These are phyloP conservation scores for Procambarus virginalis DNA, from an alignment of 1,140 invertebrate genomes.

Conservation along the genomic window DNA sequence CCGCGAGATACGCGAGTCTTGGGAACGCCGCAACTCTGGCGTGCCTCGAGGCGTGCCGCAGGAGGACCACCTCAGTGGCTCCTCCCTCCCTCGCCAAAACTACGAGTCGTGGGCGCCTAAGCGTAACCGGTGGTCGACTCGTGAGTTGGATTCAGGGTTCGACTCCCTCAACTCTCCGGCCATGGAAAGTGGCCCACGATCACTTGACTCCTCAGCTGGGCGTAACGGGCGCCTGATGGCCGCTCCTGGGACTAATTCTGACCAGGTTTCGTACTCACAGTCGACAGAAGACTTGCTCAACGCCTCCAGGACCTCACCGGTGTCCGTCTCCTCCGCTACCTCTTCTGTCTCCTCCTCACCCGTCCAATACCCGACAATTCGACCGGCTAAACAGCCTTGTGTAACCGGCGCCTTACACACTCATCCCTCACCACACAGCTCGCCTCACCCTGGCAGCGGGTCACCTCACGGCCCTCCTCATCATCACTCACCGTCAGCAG, in stretches of 20 bases:
- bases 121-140: conserved; percentile 42
- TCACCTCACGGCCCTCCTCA: conserved; percentile 25
- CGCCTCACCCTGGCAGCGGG: conserved; percentile 19
- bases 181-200: conserved; percentile 30
- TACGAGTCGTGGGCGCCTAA: conserved; percentile 6
- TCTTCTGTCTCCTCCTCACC: conserved; percentile 34
- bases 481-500: conserved; percentile 29
- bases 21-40: conserved; percentile 22
- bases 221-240: background rate
- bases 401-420: conserved; percentile 17
- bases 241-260: background rate
- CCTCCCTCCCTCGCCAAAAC: conserved; percentile 20
- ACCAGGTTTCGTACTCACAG: conserved; percentile 28
- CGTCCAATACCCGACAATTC: conserved; percentile 55
- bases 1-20: conserved; percentile 20
- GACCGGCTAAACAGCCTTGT: conserved; percentile 54
- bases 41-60: background rate
- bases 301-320: conserved; percentile 50
- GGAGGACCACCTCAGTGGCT: conserved; percentile 9
- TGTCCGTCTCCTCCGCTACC: conserved; percentile 32
- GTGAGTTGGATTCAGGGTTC: conserved; percentile 67
- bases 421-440: background rate
- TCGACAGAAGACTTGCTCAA: conserved; percentile 64
- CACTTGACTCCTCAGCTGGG: conserved; percentile 24
- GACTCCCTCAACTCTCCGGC: conserved; percentile 53